Conservation (phyloP, 2,888 invertebrate genomes). For the Halocaridina rubra region DNA sequence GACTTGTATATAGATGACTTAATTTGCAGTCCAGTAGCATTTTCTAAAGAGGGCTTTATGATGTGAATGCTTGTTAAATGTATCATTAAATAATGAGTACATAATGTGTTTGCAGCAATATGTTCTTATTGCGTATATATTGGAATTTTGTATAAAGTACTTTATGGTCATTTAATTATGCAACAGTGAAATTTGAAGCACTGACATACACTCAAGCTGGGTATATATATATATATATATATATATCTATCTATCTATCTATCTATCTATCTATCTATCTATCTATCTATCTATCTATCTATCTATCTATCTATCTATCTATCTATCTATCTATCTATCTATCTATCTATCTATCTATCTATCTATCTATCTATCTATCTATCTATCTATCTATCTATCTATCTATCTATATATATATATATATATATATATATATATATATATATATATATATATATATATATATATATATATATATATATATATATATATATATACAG, state of each 20-base stretch:
- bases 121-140: too few species aligned
- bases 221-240: neutral
- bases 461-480: neutral
- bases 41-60: too few species aligned
- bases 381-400: neutral
- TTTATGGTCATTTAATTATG: too few species aligned
- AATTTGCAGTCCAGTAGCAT: too few species aligned
- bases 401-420: neutral
- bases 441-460: conserved; percentile 2
- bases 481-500: neutral
- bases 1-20: too few species aligned
- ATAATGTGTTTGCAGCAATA: too few species aligned
- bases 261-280: neutral
- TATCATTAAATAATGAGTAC: too few species aligned
- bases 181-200: too few species aligned
- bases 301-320: conserved; percentile 1
- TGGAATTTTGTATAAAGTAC: too few species aligned
- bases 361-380: neutral
- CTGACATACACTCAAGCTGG: neutral
- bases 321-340: neutral
- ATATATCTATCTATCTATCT: neutral
- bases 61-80: too few species aligned
- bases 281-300: neutral
- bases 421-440: conserved; percentile 6
- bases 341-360: conserved; percentile 7